Evolutionary conservation across 2,113 vertebrate genomes (phyloP).

Genomic region (Australoheros scitulus): DNA sequence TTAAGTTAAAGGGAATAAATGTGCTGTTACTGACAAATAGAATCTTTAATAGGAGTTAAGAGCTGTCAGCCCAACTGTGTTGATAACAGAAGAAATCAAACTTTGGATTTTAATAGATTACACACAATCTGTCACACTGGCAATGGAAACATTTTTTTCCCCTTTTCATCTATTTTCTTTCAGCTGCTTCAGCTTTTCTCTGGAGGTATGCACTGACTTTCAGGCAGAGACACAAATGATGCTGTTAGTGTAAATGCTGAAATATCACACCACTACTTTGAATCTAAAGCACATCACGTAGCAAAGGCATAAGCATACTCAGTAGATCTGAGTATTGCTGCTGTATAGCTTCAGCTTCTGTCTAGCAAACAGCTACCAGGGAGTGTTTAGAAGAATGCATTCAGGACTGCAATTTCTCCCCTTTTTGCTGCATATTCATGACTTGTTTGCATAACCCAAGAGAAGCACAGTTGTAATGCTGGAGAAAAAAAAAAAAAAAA

Average conservation of each 20-base stretch:
- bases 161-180: neutral
- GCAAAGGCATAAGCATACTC: neutral
- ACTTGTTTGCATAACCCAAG: conserved; percentile 63
- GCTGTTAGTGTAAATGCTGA: neutral
- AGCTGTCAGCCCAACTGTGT: neutral
- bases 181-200: conserved; percentile 6
- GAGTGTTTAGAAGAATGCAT: conserved; percentile 45
- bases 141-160: neutral
- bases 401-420: conserved; percentile 42
- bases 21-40: conserved; percentile 4
- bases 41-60: conserved; percentile 6
- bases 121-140: neutral
- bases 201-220: neutral
- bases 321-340: neutral
- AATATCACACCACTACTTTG: conserved; percentile 9
- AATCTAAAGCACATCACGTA: conserved; percentile 14
- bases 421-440: conserved; percentile 64
- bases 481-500: neutral
- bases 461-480: conserved; percentile 45
- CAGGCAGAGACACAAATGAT: neutral
- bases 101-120: conserved; percentile 9
- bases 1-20: conserved; percentile 12
- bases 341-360: neutral
- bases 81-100: conserved; percentile 13
- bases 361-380: conserved; percentile 18